Evolutionary conservation across 2,888 invertebrate genomes (phyloP).

Genomic region (Ophioninae sp.): DNA sequence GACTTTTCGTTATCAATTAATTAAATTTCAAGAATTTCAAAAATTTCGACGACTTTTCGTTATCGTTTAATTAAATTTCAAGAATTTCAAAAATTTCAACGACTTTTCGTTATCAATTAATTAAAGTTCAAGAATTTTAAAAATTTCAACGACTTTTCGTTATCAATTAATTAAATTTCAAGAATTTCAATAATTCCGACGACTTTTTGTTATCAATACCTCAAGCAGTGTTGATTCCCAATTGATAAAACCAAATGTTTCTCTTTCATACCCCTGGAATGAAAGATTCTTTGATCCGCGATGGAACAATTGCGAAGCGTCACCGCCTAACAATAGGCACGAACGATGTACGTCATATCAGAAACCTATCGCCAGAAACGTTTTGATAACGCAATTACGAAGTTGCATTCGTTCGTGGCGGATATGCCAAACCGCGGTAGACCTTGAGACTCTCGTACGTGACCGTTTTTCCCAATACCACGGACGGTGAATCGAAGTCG

Average conservation of each 20-base stretch:
- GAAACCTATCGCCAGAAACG: neutral
- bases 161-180: too few relatives aligned
- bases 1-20: too few relatives aligned
- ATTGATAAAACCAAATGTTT: neutral
- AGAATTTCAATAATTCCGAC: too few relatives aligned
- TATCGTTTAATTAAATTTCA: too few relatives aligned
- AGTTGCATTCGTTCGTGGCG: constrained; percentile 23
- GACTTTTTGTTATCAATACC: too few relatives aligned
- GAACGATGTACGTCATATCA: neutral
- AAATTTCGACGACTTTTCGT: too few relatives aligned
- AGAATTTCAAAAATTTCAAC: too few relatives aligned
- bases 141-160: too few relatives aligned
- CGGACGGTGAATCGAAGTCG: constrained; percentile 12
- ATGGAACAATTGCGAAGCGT: neutral
- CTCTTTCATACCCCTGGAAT: neutral
- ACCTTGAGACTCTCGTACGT: constrained; percentile 20
- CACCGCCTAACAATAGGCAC: neutral
- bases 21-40: too few relatives aligned
- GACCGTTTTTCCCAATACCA: constrained; percentile 21
- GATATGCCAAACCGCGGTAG: constrained; percentile 49
- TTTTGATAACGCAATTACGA: constrained; percentile 16
- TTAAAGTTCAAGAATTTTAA: too few relatives aligned
- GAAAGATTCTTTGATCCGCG: neutral
- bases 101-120: too few relatives aligned
- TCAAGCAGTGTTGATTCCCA: neutral